A percentile compares a stretch with the other conserved stretches of the same genome.
Evolutionary conservation across 2,797 vertebrate genomes (phyloP).

Genomic region (Neosilurus hyrtlii): DNA sequence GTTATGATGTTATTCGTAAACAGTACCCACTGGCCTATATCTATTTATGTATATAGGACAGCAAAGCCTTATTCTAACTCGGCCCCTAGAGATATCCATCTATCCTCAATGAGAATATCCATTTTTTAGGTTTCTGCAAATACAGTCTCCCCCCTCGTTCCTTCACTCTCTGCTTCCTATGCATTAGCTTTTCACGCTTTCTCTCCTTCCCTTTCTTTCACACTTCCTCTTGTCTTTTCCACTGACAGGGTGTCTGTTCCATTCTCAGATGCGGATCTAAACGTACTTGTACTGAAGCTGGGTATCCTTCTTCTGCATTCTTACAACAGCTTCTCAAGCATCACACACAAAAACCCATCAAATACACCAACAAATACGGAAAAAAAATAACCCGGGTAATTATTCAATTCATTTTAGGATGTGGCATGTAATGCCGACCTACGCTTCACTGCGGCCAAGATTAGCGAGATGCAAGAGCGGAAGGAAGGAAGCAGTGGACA

Average conservation of each 20-base stretch:
- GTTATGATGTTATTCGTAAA: conserved; percentile 39
- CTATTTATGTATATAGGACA: conserved; percentile 57
- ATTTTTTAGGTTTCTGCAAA: conserved; percentile 27
- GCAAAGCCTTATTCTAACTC: conserved; percentile 35
- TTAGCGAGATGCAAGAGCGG: conserved; percentile 41
- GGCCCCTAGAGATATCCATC: conserved; percentile 43
- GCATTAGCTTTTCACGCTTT: conserved; percentile 10
- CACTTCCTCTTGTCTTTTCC: conserved; percentile 43
- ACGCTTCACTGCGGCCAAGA: conserved; percentile 30
- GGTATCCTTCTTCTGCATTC: conserved; percentile 43
- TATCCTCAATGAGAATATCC: conserved; percentile 47
- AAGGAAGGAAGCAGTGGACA: conserved; percentile 49
- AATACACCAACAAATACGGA: not conserved
- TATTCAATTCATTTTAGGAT: conserved; percentile 9
- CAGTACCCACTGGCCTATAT: conserved; percentile 30
- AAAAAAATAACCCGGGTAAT: conserved; percentile 15
- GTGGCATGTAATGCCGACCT: conserved; percentile 32
- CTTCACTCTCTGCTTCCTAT: conserved; percentile 2
- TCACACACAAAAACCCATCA: conserved; percentile 23
- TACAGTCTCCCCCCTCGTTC: conserved; percentile 10
- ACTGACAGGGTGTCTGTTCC: conserved; percentile 52
- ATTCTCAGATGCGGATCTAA: conserved; percentile 43
- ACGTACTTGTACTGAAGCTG: conserved; percentile 47
- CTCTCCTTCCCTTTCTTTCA: conserved; percentile 20
- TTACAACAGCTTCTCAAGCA: conserved; percentile 48